Base-by-base conservation (phyloP, 2,797 vertebrate species). In the Hippopotamyrus pictus region DNA sequence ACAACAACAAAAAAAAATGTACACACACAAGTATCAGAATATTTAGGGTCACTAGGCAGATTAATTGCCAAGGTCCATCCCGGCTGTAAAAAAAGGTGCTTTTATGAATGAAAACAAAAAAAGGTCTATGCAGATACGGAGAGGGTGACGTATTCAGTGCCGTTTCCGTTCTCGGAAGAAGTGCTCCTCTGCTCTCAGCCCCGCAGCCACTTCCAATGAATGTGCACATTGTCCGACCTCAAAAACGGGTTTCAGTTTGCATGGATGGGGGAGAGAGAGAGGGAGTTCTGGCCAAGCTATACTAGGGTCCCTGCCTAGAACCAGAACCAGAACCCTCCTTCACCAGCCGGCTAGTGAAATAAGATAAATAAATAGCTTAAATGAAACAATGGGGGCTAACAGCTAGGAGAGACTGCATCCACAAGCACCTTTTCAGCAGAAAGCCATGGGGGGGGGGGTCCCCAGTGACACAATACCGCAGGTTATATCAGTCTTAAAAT, bases 281-380 rank as follows among this genome's bases (percentile, higher is more conserved):
- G 33, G 29, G 54, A 7, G 11, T 65, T 84, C 44, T 37, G 50
- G 25, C 14, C 22, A 50, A 50, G 50, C 50, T 37, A 37, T 14
- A 83, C 19, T 46, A 44, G 8, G 3, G 88, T 46, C 59, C 88
- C 41, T 57, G 54, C 19, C 14, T 33, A 65, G 25, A 83, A 37
- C 41, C 14, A 84, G 69, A 85, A 25, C 44, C 37, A 17, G 2
- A 33, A 69, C 3, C 44, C 37, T 50, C 50, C 41, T 51, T 51
- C 22, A 85, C 19, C 19, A 85, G 44, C 57, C 83, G 22, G 37
- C 57, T 29, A 86, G 51, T 50, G 3, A 86, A 89, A 89, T 73
- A 89, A 86, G 41, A 53, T 86, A 89, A 73, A 89, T 89, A 86
- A 89, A 89, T 85, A 89, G 25, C 46, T 37, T 89, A 85, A 86